Evolutionary conservation across 2,888 invertebrate species (phyloP), one percentile per base, ranked within the genome.

Genomic region (Mylabris sibirica): DNA sequence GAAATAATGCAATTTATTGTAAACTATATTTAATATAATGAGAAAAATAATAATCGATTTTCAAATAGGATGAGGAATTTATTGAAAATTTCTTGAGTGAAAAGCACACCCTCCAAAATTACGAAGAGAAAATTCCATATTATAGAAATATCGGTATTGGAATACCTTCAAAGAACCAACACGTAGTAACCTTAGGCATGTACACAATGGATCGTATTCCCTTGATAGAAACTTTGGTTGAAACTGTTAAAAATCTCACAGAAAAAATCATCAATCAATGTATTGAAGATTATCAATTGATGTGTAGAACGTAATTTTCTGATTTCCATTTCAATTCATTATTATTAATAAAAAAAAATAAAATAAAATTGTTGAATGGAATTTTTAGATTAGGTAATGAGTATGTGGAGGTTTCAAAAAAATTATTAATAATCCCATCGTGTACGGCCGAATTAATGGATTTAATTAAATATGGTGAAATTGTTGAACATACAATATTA

Each of bases 371-470:
- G 9, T 53, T n/a, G n/a, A n/a, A 30, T 5, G 30, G 30, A 30
- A 30, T 30, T 30, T 30, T 1, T 8, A 95, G 95, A 60, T 88
- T 97, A 66, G 93, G 91, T 69, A 93, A 93, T 64, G 95, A 96
- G 78, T 98, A 96, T 83, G 90, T 94, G 75, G 83, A 84, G 17
- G 96, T 97, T 70, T 90, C 94, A 0, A 92, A 92, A 73, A 92
- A 90, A 74, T 90, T 96, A 0, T 84, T 96, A 49, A 92, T 91
- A 0, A 88, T 92, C 0, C 98, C 98, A 0, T 87, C 88, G 9
- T 92, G 94, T 81, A 98, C 98, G 0, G 92, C 92, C 0, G 93
- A 95, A 72, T 84, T 98, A 61, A 95, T 97, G 92, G 90, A 90
- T 1, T 87, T 96, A 9, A 92, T 93, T 72, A 90, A 88, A 0